Percentiles rank a stretch among this genome's conserved stretches.
phyloP scores from a whole-genome alignment of 2,888 invertebrate species.

The Papilio demoleus region DNA sequence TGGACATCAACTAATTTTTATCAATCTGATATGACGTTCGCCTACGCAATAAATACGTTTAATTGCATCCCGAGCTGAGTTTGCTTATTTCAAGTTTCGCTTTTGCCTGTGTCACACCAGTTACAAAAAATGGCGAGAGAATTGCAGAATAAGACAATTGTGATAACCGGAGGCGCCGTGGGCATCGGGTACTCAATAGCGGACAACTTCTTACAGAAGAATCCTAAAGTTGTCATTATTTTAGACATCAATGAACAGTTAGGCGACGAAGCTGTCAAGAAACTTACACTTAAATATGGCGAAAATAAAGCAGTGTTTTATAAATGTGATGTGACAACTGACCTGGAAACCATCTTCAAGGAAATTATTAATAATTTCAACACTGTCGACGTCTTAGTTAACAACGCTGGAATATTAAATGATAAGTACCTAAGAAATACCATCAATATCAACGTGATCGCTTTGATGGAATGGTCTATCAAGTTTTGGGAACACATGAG shows the following conservation, averaged over 20 bases:
- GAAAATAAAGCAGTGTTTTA: slow-evolving; percentile 72
- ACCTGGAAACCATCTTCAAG: slow-evolving; percentile 69
- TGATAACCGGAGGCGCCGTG: slow-evolving; percentile 76
- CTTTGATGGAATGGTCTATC: slow-evolving; percentile 68
- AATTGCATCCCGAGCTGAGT: background rate
- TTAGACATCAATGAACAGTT: slow-evolving; percentile 58
- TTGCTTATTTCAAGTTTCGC: background rate
- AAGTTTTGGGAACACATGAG: slow-evolving; percentile 84
- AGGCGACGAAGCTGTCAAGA: slow-evolving; percentile 66
- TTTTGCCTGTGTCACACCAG: background rate
- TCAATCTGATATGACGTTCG: background rate
- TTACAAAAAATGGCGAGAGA: background rate
- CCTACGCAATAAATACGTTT: background rate
- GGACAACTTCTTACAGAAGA: slow-evolving; percentile 69
- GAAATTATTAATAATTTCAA: slow-evolving; percentile 59
- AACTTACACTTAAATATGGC: slow-evolving; percentile 72
- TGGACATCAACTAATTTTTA: background rate
- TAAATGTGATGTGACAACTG: slow-evolving; percentile 77
- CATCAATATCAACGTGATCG: slow-evolving; percentile 65
- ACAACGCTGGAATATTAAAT: slow-evolving; percentile 71
- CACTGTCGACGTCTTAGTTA: slow-evolving; percentile 69
- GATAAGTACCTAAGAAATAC: slow-evolving; percentile 54
- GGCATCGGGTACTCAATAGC: slow-evolving; percentile 78
- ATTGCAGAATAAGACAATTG: slow-evolving; percentile 43
- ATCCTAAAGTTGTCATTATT: slow-evolving; percentile 55